phyloP scores from a whole-genome alignment of 2,797 vertebrate species.

The Gadopsis marmoratus region DNA sequence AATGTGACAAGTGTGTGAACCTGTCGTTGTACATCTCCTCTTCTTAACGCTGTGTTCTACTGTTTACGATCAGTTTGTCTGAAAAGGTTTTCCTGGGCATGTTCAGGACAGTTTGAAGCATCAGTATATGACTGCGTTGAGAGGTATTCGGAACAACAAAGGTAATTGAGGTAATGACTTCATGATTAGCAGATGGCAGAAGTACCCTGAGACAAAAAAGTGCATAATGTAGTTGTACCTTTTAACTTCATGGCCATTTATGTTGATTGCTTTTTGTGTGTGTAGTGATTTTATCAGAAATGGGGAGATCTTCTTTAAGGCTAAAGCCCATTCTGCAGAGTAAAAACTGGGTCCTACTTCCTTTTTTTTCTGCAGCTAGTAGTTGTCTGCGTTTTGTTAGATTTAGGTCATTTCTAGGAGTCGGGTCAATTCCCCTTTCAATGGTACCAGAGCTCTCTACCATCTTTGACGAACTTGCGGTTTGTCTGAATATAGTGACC shows the following conservation, averaged over 20 bases:
- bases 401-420: constrained; percentile 43
- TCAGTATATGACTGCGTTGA: background rate
- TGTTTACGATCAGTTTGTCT: background rate
- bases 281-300: constrained; percentile 17
- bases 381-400: constrained; percentile 39
- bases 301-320: constrained; percentile 18
- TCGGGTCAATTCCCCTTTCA: constrained; percentile 30
- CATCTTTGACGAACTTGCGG: constrained; percentile 24
- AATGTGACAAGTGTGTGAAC: constrained; percentile 24
- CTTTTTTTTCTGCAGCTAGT: background rate
- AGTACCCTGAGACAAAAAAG: constrained; percentile 6
- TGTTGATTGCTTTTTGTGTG: constrained; percentile 23
- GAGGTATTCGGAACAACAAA: background rate
- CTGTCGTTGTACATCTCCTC: constrained; percentile 3
- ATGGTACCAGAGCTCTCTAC: constrained; percentile 14
- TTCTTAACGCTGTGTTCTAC: background rate
- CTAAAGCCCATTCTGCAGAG: constrained; percentile 7
- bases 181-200: background rate
- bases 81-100: background rate
- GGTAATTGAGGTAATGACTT: constrained; percentile 1
- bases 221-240: background rate
- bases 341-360: constrained; percentile 24
- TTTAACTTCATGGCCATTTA: constrained; percentile 11
- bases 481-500: constrained; percentile 24
- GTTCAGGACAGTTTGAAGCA: background rate